Percentiles rank a stretch among this genome's conserved stretches.
These are phyloP conservation scores for Ascaphus truei DNA, from an alignment of 2,113 vertebrate genomes.

Conservation along the genomic window DNA sequence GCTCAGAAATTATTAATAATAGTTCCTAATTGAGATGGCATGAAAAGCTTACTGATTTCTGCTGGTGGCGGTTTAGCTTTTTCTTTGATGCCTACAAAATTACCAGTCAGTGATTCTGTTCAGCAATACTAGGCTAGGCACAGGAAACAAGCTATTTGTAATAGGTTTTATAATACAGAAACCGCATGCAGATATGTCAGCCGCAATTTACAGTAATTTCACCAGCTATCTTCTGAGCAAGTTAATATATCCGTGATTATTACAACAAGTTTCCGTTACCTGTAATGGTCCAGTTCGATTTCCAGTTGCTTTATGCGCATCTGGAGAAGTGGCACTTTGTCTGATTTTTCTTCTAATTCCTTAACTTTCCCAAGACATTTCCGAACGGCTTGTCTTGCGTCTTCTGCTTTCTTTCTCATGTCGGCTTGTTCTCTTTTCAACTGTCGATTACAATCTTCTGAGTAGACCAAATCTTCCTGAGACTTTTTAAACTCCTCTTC, in stretches of 20 bases:
- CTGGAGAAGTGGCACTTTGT: slow-evolving; percentile 69
- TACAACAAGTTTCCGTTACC: slow-evolving; percentile 76
- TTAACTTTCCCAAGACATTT: slow-evolving; percentile 82
- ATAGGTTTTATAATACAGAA: not conserved
- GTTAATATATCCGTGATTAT: no score
- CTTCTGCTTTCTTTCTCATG: slow-evolving; percentile 82
- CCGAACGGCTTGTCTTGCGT: slow-evolving; percentile 73
- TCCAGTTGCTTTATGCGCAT: slow-evolving; percentile 73
- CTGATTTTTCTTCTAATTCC: slow-evolving; percentile 80
- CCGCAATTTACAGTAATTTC: no score
- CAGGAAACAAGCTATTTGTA: not conserved
- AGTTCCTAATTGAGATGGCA: slow-evolving; percentile 36
- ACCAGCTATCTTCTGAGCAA: no score
- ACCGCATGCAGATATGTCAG: slow-evolving; percentile 55
- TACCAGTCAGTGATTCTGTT: slow-evolving; percentile 12
- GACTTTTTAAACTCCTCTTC: slow-evolving; percentile 75
- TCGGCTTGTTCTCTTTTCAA: slow-evolving; percentile 75
- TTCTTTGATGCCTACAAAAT: slow-evolving; percentile 33
- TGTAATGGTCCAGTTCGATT: slow-evolving; percentile 72
- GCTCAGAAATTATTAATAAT: slow-evolving; percentile 37
- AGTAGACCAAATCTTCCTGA: slow-evolving; percentile 57
- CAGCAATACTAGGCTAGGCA: slow-evolving; percentile 24
- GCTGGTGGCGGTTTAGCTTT: slow-evolving; percentile 7
- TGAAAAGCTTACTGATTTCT: slow-evolving; percentile 30
- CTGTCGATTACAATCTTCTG: slow-evolving; percentile 72